Conservation (phyloP, 2,888 invertebrate species). For the Caradrina clavipalpis region DNA sequence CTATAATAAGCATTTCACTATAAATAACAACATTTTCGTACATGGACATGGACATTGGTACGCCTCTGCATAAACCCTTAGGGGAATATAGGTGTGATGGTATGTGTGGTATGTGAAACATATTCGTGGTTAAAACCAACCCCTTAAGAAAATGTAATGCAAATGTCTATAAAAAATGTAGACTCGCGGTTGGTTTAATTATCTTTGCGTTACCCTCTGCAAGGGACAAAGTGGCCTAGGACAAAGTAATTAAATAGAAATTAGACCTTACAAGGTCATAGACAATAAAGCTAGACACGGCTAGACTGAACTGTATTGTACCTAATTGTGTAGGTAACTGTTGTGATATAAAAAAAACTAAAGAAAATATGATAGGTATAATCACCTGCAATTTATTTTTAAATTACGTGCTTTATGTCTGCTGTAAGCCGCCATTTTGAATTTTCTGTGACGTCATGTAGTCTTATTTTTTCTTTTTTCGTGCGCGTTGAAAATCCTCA, state of each 20-base stretch:
- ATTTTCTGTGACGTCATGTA: too few relatives aligned
- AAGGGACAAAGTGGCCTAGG: slow-evolving; percentile 22
- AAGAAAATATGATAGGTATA: too few relatives aligned
- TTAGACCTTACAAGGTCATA: slow-evolving; percentile 43
- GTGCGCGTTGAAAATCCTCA: too few relatives aligned
- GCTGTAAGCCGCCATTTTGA: too few relatives aligned
- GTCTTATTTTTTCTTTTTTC: too few relatives aligned
- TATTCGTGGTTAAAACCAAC: slow-evolving; percentile 1
- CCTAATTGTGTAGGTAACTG: neutral
- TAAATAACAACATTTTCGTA: too few relatives aligned
- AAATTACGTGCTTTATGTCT: too few relatives aligned
- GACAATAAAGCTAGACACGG: slow-evolving; percentile 2
- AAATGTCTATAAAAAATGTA: slow-evolving; percentile 17
- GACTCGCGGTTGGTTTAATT: slow-evolving; percentile 24
- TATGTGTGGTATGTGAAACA: too few relatives aligned
- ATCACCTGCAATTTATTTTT: neutral
- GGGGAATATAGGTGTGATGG: too few relatives aligned
- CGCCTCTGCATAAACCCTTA: too few relatives aligned
- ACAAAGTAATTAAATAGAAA: slow-evolving; percentile 49
- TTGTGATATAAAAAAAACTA: neutral
- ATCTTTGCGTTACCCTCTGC: slow-evolving; percentile 28
- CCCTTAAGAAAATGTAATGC: neutral
- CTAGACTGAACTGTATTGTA: slow-evolving; percentile 9
- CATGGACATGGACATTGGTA: too few relatives aligned
- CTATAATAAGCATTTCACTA: neutral